Evolutionary conservation across 2,797 vertebrate species (phyloP), one percentile per base, ranked within the genome.

Genomic region (Fistularia tabacaria): DNA sequence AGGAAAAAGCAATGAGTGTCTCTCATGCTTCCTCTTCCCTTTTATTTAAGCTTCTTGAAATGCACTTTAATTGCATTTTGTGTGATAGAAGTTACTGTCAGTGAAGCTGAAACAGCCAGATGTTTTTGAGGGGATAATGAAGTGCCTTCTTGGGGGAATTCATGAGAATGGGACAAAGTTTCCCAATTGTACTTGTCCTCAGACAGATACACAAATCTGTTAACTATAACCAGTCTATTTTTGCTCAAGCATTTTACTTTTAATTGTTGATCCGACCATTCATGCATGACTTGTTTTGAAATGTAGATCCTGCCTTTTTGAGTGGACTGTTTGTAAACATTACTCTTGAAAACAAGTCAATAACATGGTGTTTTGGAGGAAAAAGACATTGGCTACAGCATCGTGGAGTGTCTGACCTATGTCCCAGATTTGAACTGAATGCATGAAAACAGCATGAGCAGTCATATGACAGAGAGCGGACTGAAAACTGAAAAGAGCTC

Each of bases 141-240:
- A 83, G 83, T 88, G 81, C 82, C 82, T 87, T 85, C 46, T 73
- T 66, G 57, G 36, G 73, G 48, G 50, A 79, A 54, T 44, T 57
- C 59, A 60, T 57, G 49, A 50, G 52, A 53, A 38, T 11, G 12
- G 12, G 14, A 36, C 8, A 39, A 0, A 39, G 55, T 59, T 59
- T 66, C 11, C 49, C 58, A 9, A 53, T 55, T 38, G 11, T 72
- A 57, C 57, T 66, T 65, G 45, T 77, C 69, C 44, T 59, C 14
- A 10, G 48, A 69, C 62, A 67, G 36, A 38, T 13, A 64, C 54
- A 49, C 53, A 36, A 59, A 60, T 54, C 39, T 40, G 8, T 10
- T 40, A 25, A 25, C 25, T 25, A 25, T 25, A 45, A 12, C 43
- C 43, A 45, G 43, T 45, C 9, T 25, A 25, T 25, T 25, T 25